Evolutionary conservation across 2,888 invertebrate genomes (phyloP), one percentile per base, ranked within the genome.

Genomic region (Drosophila multiciliata): DNA sequence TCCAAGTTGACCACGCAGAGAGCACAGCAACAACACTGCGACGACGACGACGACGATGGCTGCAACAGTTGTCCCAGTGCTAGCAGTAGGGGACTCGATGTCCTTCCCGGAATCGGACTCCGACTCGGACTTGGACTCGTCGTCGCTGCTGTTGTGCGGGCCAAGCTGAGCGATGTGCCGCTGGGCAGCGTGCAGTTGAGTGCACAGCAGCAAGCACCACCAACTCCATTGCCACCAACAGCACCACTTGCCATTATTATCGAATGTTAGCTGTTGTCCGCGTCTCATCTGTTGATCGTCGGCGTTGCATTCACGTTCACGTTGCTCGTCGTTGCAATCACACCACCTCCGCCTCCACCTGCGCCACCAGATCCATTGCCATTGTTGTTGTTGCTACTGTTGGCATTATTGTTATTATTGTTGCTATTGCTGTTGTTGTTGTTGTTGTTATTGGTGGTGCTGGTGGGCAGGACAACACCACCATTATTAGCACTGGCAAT

Each of bases 251-350:
- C 15, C 15, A 45, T 45, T 83, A 86, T 80, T 73, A 82, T 82
- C 80, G 82, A 84, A 89, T 92, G 93, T 91, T 93, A 93, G 92
- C 93, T 93, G 64, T 36, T 61, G 75, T 87, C 91, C 92, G 90
- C 90, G 91, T 93, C 92, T 93, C 93, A 93, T 93, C 93, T 93
- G 83, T 93, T 93, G 88, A 93, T 92, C 67, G 93, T 92, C 70
- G 91, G 89, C 74, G 88, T 83, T 66, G 80, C 78, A 68, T 71
- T 83, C 36, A 68, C 74, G 52, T 73, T 67, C 36, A 72, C 76
- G 55, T 73, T 67, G 78, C 76, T 74, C n/a, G 79, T 81, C n/a
- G 83, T 77, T 20, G 82, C 84, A 63, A 68, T 72, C 55, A 76
- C 33, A 29, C 57, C 63, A 20, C 53, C 48, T 7, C n/a, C 60